phyloP scores from a whole-genome alignment of 2,888 invertebrate species.

The Schrankia costaestrigalis region DNA sequence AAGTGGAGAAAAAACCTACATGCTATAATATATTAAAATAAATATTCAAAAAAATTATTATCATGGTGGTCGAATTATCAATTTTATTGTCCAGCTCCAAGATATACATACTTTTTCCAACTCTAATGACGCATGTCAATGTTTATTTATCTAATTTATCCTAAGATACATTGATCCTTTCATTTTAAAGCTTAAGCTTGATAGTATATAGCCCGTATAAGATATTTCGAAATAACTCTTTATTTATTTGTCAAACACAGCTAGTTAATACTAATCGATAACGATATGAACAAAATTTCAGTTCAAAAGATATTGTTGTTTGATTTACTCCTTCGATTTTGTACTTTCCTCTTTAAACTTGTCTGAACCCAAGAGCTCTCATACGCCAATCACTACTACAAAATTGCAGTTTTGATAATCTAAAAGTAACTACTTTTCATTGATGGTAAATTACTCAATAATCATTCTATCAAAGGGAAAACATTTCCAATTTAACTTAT shows the following conservation, averaged over 20 bases:
- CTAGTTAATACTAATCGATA: constrained; percentile 55
- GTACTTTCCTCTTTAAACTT: too few species aligned
- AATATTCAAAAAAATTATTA: constrained; percentile 47
- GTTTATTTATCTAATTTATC: constrained; percentile 17
- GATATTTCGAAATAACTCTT: constrained; percentile 21
- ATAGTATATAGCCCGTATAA: constrained; percentile 19
- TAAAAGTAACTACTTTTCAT: too few species aligned
- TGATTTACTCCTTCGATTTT: too few species aligned
- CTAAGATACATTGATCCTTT: constrained; percentile 30
- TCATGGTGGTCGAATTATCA: constrained; percentile 50
- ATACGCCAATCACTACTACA: too few species aligned
- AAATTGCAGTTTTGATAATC: too few species aligned
- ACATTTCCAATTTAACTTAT: constrained; percentile 4
- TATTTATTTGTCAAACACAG: constrained; percentile 79
- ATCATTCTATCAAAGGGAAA: too few species aligned
- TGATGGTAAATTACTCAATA: too few species aligned
- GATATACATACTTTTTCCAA: constrained; percentile 6
- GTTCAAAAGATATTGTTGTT: too few species aligned
- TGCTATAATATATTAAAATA: constrained; percentile 43
- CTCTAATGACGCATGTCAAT: constrained; percentile 10
- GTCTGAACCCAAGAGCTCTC: too few species aligned
- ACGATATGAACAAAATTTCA: constrained; percentile 33
- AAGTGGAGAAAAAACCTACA: constrained; percentile 32
- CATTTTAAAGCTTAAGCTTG: constrained; percentile 36
- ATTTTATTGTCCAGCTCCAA: constrained; percentile 58